Evolutionary conservation across 2,888 invertebrate genomes (phyloP).

Genomic region (Netelia virgata): DNA sequence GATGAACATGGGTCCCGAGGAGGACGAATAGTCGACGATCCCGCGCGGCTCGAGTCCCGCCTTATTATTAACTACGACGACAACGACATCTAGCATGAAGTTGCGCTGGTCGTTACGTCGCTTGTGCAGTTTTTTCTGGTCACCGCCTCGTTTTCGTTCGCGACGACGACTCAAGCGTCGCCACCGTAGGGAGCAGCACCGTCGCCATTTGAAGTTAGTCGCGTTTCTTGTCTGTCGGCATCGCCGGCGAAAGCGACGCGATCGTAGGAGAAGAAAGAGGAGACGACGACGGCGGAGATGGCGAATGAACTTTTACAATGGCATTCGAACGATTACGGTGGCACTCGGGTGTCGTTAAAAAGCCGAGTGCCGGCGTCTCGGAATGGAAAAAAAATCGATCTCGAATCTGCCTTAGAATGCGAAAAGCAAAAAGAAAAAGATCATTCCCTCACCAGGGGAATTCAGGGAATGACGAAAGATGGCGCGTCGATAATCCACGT

Average conservation of each 20-base stretch:
- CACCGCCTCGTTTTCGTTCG: background rate
- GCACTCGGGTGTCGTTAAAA: conserved; percentile 31
- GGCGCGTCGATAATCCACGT: conserved; percentile 48
- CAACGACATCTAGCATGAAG: conserved; percentile 23
- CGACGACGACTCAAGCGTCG: conserved; percentile 31
- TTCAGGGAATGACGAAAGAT: conserved; percentile 28
- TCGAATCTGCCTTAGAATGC: conserved; percentile 39
- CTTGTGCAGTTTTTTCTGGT: conserved; percentile 10
- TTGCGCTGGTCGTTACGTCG: conserved; percentile 7
- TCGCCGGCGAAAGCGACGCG: conserved; percentile 64
- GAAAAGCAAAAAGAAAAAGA: background rate
- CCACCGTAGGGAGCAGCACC: conserved; percentile 26
- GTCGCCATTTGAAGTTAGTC: conserved; percentile 12
- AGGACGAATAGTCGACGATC: conserved; percentile 86
- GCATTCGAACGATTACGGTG: conserved; percentile 31
- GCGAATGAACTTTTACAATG: conserved; percentile 33
- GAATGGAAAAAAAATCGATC: conserved; percentile 36
- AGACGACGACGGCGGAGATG: conserved; percentile 57
- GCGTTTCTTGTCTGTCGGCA: conserved; percentile 24
- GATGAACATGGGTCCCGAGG: conserved; percentile 93
- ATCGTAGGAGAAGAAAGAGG: conserved; percentile 65
- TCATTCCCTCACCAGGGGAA: conserved; percentile 17
- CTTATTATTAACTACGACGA: conserved; percentile 47
- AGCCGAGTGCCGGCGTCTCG: background rate
- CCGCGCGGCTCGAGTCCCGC: conserved; percentile 75